Evolutionary conservation across 2,113 vertebrate species (phyloP), one percentile per base, ranked within the genome.

Genomic region (Sardina pilchardus): DNA sequence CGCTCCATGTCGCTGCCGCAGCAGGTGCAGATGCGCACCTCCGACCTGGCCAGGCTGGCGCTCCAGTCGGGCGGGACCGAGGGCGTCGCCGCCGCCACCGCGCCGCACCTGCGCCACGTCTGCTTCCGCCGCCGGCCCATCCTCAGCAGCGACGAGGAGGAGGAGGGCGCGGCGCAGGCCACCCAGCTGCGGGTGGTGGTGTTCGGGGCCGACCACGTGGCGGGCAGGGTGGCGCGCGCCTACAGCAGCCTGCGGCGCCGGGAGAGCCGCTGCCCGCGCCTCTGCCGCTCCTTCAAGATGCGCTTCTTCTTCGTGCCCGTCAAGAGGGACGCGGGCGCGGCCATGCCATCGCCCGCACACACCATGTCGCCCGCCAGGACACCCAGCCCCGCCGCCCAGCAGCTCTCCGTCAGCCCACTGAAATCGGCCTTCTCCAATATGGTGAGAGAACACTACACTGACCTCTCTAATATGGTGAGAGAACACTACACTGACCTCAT

Each of bases 181-280:
- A 93, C 93, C 5, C 97, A 96, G 0, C 91, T 99, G 81, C 95
- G 98, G 0, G 95, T 99, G 1, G 97, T 99, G 85, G 98, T 99
- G 89, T 99, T 99, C 0, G 98, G 98, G 50, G 98, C 97, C 0
- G 98, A 99, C 89, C 95, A 97, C n/a, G 96, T 98, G 85, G 97
- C 97, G 0, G 98, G 98, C 24, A 99, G 98, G 89, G 95, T 99
- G 85, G 97, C 98, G 0, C 93, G 98, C 19, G 98, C 98, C 0
- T 99, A 99, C 85, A 96, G 96, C 88, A 95, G 95, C 83, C 95
- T 99, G 87, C 95, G 96, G 95, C 93, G 89, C 63, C 95, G 95
- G 90, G 98, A 99, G 93, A 97, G 94, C 84, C 92, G 92, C 0
- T 95, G 93, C 86, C 97, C 97, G 0, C 91, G 90, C 16, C 96